These are phyloP conservation scores for Lates japonicus DNA, from an alignment of 2,797 vertebrate species.

Conservation along the genomic window DNA sequence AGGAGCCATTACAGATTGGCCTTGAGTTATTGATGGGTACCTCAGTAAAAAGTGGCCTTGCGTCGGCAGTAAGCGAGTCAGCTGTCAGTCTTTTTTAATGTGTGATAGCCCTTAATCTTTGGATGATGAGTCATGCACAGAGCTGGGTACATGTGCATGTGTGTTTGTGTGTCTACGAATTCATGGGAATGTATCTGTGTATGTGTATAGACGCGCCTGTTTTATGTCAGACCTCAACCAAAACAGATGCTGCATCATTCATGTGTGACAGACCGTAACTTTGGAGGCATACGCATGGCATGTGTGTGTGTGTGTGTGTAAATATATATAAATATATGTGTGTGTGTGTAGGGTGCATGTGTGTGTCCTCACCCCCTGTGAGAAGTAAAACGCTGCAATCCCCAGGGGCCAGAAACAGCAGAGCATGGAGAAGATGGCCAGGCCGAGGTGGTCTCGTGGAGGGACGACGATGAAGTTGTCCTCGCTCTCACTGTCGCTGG, in stretches of 20 bases:
- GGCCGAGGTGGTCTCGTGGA: conserved; percentile 94
- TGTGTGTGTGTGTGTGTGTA: conserved; percentile 3
- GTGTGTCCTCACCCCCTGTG: conserved; percentile 91
- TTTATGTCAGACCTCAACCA: conserved; percentile 12
- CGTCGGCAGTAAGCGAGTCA: conserved; percentile 44
- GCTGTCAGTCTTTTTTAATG: conserved; percentile 39
- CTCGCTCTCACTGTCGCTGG: conserved; percentile 95
- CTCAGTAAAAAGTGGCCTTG: conserved; percentile 67
- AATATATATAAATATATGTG: too few relatives aligned
- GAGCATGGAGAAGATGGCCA: conserved; percentile 98
- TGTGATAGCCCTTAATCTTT: conserved; percentile 44
- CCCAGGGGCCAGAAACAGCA: conserved; percentile 99
- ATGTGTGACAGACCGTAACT: conserved; percentile 12
- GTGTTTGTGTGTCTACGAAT: not conserved
- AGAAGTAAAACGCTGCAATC: conserved; percentile 98
- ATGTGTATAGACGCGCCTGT: not conserved
- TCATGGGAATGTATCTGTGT: conserved; percentile 11
- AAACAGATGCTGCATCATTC: conserved; percentile 43
- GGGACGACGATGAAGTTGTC: conserved; percentile 95
- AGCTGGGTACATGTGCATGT: not conserved
- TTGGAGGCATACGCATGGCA: not conserved
- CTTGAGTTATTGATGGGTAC: conserved; percentile 70
- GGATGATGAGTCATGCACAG: conserved; percentile 36
- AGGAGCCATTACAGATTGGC: conserved; percentile 62
- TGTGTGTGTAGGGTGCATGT: not conserved